These are phyloP conservation scores for Geotrypetes seraphini DNA, from an alignment of 2,797 vertebrate genomes.

Conservation along the genomic window DNA sequence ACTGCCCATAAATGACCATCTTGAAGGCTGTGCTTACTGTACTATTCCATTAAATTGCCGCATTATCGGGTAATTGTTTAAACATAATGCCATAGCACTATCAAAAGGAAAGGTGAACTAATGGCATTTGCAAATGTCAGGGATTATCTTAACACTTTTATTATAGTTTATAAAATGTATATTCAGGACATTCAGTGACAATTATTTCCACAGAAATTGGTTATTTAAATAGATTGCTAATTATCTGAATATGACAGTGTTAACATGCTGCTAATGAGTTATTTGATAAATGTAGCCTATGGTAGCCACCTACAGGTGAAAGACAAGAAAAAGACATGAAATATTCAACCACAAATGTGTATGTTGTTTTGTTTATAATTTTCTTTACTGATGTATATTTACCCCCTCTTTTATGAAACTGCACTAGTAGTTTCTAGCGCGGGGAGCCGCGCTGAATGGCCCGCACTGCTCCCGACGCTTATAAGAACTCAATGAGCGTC, in stretches of 20 bases:
- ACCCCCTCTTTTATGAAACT: too few species aligned
- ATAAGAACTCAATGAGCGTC: too few species aligned
- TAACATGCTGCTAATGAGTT: constrained; percentile 56
- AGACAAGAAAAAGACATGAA: constrained; percentile 38
- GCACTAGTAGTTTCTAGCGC: too few species aligned
- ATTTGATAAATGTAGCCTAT: constrained; percentile 51
- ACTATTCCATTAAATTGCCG: constrained; percentile 54
- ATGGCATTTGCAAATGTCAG: constrained; percentile 82
- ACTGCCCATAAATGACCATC: constrained; percentile 36
- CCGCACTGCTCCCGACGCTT: too few species aligned
- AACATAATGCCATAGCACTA: constrained; percentile 68
- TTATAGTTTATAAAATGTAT: constrained; percentile 75
- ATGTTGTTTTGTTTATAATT: too few species aligned
- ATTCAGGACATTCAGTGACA: constrained; percentile 63
- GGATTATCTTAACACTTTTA: constrained; percentile 79
- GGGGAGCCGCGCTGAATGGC: too few species aligned
- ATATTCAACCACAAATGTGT: too few species aligned
- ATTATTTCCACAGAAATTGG: constrained; percentile 71
- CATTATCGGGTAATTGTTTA: constrained; percentile 72
- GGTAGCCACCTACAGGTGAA: constrained; percentile 66
- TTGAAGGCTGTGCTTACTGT: constrained; percentile 47
- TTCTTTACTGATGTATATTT: too few species aligned
- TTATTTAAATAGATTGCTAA: constrained; percentile 74
- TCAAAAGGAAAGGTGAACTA: constrained; percentile 76
- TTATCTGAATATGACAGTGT: constrained; percentile 66